Percentiles rank a stretch among this genome's conserved stretches.
Evolutionary conservation across 2,888 invertebrate genomes (phyloP).

Genomic region (Dorcus hopei): DNA sequence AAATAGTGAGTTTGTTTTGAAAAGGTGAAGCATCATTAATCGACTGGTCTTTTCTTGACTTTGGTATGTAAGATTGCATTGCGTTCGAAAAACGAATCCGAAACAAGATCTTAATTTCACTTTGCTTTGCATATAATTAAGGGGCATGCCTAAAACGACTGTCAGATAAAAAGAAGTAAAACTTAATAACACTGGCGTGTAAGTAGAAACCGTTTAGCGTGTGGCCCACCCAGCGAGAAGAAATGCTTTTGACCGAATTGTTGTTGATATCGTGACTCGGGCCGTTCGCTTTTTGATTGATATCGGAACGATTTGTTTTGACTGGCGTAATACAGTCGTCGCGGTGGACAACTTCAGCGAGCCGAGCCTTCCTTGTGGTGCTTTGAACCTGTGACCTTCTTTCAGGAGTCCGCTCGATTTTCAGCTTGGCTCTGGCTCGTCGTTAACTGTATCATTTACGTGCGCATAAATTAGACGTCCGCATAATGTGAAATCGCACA

Average conservation of each 20-base stretch:
- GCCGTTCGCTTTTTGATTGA: neutral
- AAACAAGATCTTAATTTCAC: too few relatives aligned
- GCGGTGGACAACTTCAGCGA: neutral
- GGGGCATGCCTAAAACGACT: neutral
- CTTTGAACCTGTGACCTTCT: slow-evolving; percentile 1
- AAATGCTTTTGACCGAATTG: slow-evolving; percentile 2
- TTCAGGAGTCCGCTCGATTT: neutral
- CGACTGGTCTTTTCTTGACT: too few relatives aligned
- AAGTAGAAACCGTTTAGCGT: neutral
- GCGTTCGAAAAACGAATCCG: too few relatives aligned
- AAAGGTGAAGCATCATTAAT: too few relatives aligned
- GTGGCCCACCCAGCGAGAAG: neutral
- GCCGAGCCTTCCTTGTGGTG: neutral
- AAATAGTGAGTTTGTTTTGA: too few relatives aligned
- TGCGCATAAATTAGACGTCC: too few relatives aligned
- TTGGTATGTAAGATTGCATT: too few relatives aligned
- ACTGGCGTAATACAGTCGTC: slow-evolving; percentile 1
- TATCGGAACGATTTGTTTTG: slow-evolving; percentile 2
- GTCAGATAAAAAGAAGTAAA: neutral
- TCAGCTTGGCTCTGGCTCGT: too few relatives aligned
- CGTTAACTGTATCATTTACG: too few relatives aligned
- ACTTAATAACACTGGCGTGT: slow-evolving; percentile 1
- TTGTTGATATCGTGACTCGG: neutral
- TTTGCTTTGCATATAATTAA: too few relatives aligned
- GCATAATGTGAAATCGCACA: too few relatives aligned